Percentiles rank a stretch among this genome's conserved stretches.
phyloP scores from a whole-genome alignment of 1,140 invertebrate genomes.

The Centruroides sculpturatus region DNA sequence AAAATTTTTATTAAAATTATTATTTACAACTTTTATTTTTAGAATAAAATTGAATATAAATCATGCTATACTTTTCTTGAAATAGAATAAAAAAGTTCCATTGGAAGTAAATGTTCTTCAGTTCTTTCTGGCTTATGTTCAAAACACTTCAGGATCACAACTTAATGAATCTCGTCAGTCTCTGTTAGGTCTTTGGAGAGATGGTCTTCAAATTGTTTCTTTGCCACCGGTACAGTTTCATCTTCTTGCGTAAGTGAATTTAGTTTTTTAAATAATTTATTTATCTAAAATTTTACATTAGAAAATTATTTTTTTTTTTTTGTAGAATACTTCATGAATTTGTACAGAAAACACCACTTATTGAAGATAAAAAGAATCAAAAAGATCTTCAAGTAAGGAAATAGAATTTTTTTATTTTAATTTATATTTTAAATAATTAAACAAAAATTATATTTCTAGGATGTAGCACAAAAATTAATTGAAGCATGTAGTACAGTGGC shows the following conservation, averaged over 20 bases:
- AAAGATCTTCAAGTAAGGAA: constrained; percentile 52
- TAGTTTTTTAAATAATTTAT: too few species aligned
- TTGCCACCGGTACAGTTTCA: constrained; percentile 63
- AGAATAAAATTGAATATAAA: too few species aligned
- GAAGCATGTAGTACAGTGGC: constrained; percentile 75
- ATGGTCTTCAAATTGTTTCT: constrained; percentile 44
- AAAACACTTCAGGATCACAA: constrained; percentile 42
- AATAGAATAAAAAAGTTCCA: constrained; percentile 25
- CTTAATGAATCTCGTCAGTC: constrained; percentile 66
- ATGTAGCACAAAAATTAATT: constrained; percentile 41
- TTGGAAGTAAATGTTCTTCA: constrained; percentile 47
- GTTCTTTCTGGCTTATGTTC: constrained; percentile 56
- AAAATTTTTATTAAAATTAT: too few species aligned
- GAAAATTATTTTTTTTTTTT: constrained; percentile 1
- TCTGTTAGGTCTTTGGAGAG: constrained; percentile 58
- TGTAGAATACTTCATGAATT: constrained; percentile 63
- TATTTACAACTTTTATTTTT: too few species aligned
- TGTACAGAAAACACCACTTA: constrained; percentile 59
- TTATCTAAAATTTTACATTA: too few species aligned
- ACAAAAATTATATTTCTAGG: too few species aligned
- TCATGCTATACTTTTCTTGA: background rate
- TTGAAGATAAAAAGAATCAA: constrained; percentile 67
- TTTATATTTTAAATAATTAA: too few species aligned
- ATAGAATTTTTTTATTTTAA: too few species aligned
- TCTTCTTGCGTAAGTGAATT: constrained; percentile 43